A percentile compares a stretch with the other conserved stretches of the same genome.
Evolutionary conservation across 2,888 invertebrate genomes (phyloP).

Genomic region (Himalopsyche japonica): DNA sequence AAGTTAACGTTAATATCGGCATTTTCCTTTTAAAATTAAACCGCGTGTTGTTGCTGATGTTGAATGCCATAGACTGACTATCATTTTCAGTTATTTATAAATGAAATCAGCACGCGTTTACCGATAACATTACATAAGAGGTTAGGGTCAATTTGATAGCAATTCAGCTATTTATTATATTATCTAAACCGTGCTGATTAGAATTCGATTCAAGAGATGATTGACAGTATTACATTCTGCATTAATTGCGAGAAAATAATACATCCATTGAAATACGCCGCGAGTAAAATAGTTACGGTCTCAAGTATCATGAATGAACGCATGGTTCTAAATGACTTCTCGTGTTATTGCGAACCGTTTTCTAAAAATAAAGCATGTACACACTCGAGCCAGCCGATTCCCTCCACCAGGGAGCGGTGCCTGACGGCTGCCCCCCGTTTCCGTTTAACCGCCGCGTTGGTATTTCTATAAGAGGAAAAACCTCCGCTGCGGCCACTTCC

Average conservation of each 20-base stretch:
- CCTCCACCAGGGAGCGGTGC: not conserved
- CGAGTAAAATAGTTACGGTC: not conserved
- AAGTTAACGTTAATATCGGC: too few species aligned
- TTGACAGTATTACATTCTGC: too few species aligned
- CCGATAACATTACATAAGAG: too few species aligned
- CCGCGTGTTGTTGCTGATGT: too few species aligned
- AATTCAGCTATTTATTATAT: too few species aligned
- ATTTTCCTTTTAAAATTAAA: too few species aligned
- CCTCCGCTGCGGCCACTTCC: constrained; percentile 36
- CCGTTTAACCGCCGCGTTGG: constrained; percentile 14
- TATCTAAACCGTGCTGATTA: too few species aligned
- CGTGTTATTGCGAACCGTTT: not conserved
- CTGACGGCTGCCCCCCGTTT: not conserved
- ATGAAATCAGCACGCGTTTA: too few species aligned
- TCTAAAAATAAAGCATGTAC: not conserved
- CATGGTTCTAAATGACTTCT: not conserved
- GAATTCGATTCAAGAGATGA: too few species aligned
- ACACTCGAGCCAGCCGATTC: not conserved
- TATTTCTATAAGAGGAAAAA: constrained; percentile 18
- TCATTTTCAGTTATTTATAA: too few species aligned
- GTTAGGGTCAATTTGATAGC: too few species aligned
- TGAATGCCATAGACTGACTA: too few species aligned
- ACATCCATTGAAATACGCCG: not conserved
- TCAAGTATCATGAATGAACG: not conserved
- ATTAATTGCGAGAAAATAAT: not conserved